phyloP scores from a whole-genome alignment of 2,888 invertebrate species.

The Rhamphomyia laevipes region DNA sequence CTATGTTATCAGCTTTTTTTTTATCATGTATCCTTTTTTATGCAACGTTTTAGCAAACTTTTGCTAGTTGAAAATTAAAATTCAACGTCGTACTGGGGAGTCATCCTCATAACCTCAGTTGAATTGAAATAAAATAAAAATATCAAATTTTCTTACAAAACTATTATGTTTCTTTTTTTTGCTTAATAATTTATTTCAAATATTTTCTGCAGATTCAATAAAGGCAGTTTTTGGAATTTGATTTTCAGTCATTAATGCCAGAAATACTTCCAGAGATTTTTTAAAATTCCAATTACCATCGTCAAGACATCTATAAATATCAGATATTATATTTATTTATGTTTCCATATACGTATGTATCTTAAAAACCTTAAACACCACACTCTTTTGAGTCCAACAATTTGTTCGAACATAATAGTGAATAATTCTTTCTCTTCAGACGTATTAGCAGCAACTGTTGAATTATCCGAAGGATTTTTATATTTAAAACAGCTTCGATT shows the following conservation, averaged over 20 bases:
- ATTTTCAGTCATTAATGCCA: neutral
- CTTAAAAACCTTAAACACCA: conserved; percentile 12
- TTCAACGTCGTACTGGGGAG: no score
- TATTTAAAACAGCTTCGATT: conserved; percentile 9
- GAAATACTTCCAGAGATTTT: conserved; percentile 8
- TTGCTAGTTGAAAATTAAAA: no score
- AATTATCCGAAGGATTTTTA: neutral
- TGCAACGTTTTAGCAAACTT: no score
- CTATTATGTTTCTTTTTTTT: no score
- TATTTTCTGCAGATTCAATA: no score
- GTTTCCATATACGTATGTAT: neutral
- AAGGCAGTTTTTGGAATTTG: no score
- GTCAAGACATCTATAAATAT: conserved; percentile 8
- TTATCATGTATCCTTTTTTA: no score
- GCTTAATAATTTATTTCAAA: no score
- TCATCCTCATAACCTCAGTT: no score
- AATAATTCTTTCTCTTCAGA: conserved; percentile 13
- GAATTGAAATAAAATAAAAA: no score
- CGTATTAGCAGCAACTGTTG: conserved; percentile 1
- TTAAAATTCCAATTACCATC: conserved; percentile 12
- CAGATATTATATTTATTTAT: neutral
- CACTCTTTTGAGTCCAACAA: conserved; percentile 9
- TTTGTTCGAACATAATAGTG: conserved; percentile 11
- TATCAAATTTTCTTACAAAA: no score
- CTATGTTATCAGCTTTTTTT: no score